Evolutionary conservation across 1,140 invertebrate species (phyloP), one percentile per base, ranked within the genome.

Genomic region (Euglossa dilemma): DNA sequence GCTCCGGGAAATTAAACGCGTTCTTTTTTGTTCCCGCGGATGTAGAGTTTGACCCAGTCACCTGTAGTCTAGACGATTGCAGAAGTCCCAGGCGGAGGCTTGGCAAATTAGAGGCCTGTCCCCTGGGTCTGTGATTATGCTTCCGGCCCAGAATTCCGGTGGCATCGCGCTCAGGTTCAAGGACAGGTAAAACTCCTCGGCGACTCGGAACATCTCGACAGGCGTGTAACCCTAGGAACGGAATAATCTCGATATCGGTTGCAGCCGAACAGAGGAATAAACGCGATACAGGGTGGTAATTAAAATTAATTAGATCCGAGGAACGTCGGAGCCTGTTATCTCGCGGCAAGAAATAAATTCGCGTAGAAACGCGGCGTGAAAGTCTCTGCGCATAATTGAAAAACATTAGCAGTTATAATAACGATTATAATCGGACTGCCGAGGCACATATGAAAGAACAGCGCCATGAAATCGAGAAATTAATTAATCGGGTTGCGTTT

Each of bases 31-130:
- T 50, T 12, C 50, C 3, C 50, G 9, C 9, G 28, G 6, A 61
- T 3, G 16, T 28, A 28, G 12, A 43, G 16, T 28, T 36, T 2
- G 14, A 43, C 11, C 2, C 11, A 45, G 11, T 20, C 7, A 94
- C 97, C 97, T 96, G 91, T 97, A 98, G 90, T 98, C 98, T 85
- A 97, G 95, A 71, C 96, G 95, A 91, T 98, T 98, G 92, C 97
- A 98, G 93, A 99, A 99, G 92, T 99, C 98, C 98, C 98, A 99
- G 9, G 98, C 98, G 0, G 98, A 98, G 6, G 97, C 97, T 89
- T 98, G 97, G 91, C 96, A 98, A 52, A 98, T 96, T 2, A 98
- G 94, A 18, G 96, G 95, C 80, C 97, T 93, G 86, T 98, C 96
- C 0, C 95, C 91, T 0, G 96, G 97, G 92, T 98, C 97, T 84